Percentiles rank a stretch among this genome's conserved stretches.
These are phyloP conservation scores for Oscheius sp. DNA, from an alignment of 2,888 invertebrate genomes.

Conservation along the genomic window DNA sequence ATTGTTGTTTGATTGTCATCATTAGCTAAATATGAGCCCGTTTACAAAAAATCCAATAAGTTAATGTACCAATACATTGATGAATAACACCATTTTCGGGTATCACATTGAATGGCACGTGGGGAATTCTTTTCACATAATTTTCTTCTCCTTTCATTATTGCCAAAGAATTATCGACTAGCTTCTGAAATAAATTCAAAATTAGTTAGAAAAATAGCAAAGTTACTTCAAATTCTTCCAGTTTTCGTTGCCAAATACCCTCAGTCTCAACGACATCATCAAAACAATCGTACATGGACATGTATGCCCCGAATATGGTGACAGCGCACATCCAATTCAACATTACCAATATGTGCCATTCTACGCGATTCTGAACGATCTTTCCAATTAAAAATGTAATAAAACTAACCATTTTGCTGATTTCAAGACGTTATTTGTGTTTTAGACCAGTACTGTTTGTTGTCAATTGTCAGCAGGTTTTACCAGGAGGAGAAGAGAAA, in stretches of 20 bases:
- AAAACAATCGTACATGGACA: conserved; percentile 32
- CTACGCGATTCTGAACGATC: conserved; percentile 9
- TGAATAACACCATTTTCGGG: not conserved
- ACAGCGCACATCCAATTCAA: conserved; percentile 17
- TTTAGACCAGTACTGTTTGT: not conserved
- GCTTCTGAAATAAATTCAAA: conserved; percentile 5
- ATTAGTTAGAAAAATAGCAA: not conserved
- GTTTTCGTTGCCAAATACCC: conserved; percentile 14
- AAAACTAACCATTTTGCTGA: not conserved
- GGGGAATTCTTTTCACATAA: not conserved
- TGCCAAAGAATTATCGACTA: conserved; percentile 3
- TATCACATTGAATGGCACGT: conserved; percentile 10
- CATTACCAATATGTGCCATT: conserved; percentile 20
- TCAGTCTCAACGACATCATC: conserved; percentile 10
- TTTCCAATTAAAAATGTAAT: not conserved
- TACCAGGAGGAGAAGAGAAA: too few species aligned
- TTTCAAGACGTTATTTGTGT: not conserved
- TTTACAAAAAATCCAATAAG: too few species aligned
- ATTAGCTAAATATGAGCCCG: not conserved
- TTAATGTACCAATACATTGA: not conserved
- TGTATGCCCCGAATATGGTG: conserved; percentile 18
- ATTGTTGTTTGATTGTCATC: not conserved
- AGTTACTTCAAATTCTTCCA: conserved; percentile 20
- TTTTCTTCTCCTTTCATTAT: conserved; percentile 1
- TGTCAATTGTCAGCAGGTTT: too few species aligned